Evolutionary conservation across 1,140 invertebrate species (phyloP), one percentile per base, ranked within the genome.

Genomic region (Drosophila burlai): DNA sequence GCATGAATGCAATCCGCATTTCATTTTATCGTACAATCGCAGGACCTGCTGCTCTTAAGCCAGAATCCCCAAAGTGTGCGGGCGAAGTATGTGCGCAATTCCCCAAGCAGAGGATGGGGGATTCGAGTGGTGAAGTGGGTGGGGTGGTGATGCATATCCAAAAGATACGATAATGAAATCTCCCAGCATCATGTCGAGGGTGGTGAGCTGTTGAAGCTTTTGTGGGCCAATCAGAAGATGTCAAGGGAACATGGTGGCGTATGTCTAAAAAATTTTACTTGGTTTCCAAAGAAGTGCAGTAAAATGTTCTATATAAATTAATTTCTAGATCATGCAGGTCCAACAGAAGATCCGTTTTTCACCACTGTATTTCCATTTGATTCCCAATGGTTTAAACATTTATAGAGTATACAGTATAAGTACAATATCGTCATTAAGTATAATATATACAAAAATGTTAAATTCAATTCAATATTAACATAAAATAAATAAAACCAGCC

Each of bases 1-100:
- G 45, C 72, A 47, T 57, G 57, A 77, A 79, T 79, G 76, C 76
- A 58, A 59, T 77, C 43, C 49, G 49, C 75, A 68, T 78, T 68
- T 77, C 47, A 68, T 61, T 77, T 55, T 57, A 69, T 77, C 55
- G 61, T 54, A 68, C 50, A 68, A 77, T 46, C 36, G 26, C 57
- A 49, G 47, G 13, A 34, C 11, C 15, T 57, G 34, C 57, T 58
- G 21, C 60, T 71, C 54, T 60, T 40, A 24, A 45, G 49, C 16
- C 40, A 36, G 34, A 66, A 63, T 52, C n/a, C 38, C 72, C 38
- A 76, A 75, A 65, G 66, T 67, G 63, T 42, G 47, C 40, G 63
- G 72, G 46, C n/a, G 36, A 50, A 75, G 55, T 47, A 31, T 72
- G 46, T 73, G 38, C 57, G 68, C 67, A 75, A 63, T 63, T 63